phyloP scores from a whole-genome alignment of 2,888 invertebrate species.

The Tetragonula carbonaria region DNA sequence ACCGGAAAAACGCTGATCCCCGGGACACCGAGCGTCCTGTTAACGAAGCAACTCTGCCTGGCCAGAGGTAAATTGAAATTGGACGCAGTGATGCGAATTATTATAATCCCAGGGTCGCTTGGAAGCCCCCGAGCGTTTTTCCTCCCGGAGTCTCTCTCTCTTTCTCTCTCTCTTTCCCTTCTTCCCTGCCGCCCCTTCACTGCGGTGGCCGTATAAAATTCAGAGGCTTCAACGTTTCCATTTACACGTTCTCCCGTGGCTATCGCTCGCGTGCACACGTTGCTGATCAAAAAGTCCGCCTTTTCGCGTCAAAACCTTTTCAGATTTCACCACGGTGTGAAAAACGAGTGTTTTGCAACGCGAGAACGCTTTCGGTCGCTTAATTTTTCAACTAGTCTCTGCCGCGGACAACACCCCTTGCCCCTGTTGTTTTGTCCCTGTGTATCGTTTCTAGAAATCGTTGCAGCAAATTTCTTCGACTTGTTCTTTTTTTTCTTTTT shows the following conservation, averaged over 20 bases:
- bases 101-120: conserved; percentile 77
- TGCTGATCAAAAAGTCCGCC: conserved; percentile 7
- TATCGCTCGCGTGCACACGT: not conserved
- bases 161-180: not conserved
- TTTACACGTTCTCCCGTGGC: conserved; percentile 24
- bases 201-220: conserved; percentile 50
- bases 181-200: conserved; percentile 2
- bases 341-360: not conserved
- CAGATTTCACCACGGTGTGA: not conserved
- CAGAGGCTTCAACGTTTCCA: conserved; percentile 50
- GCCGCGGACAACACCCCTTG: not conserved
- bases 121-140: conserved; percentile 55
- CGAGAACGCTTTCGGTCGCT: not conserved
- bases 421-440: not conserved
- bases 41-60: conserved; percentile 64
- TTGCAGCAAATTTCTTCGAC: not conserved
- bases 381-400: not conserved
- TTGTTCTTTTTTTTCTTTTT: not conserved
- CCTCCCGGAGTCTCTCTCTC: conserved; percentile 14
- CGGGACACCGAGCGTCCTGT: conserved; percentile 37
- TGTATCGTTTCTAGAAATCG: not conserved
- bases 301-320: not conserved
- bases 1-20: conserved; percentile 40
- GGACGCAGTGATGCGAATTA: conserved; percentile 81
- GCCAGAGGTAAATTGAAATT: conserved; percentile 79